Evolutionary conservation across 2,888 invertebrate species (phyloP), one percentile per base, ranked within the genome.

Genomic region (Brachylomia viminalis): DNA sequence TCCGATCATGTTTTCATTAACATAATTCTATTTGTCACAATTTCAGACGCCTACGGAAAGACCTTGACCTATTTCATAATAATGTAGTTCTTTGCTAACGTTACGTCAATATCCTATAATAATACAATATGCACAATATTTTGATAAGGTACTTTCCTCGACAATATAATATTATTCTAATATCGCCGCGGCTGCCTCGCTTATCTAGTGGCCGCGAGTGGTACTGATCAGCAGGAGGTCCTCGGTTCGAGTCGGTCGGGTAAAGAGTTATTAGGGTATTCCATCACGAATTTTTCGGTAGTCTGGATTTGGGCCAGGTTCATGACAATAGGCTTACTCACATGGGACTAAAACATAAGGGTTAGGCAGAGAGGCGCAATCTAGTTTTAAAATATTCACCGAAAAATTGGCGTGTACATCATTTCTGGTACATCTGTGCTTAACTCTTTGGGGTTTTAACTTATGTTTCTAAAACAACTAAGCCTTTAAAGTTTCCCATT

Each of bases 11-110:
- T 45, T 33, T 30, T 33, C 5, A 61, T 54, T 54, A 23, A 15
- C 52, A 62, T 77, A 47, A 77, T 47, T 76, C 0, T 8, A 62
- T 77, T 67, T 67, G 45, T 76, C 61, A 66, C 61, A 42, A 45
- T 52, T 27, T 58, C 15, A 33, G 5, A 52, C 52, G 10, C 52
- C 52, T 23, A 54, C 17, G 13, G 20, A 8, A 0, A 5, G 11
- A 13, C 77, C 59, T 54, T 62, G 67, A 77, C 30, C 54, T 23
- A 2, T 49, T 49, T 38, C 17, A 38, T 15, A 47, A 73, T 47
- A 69, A 38, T 10, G 7, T 8, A 30, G 17, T 23, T 1, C n/a
- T 15, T 17, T 38, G n/a, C 1, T 33, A 17, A 8, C 27, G 6
- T 15, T 58, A 38, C 20, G 17, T 52, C 54, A 75, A 71, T n/a